A percentile compares a stretch with the other conserved stretches of the same genome.
phyloP scores from a whole-genome alignment of 1,140 invertebrate species.

The Panulirus ornatus region DNA sequence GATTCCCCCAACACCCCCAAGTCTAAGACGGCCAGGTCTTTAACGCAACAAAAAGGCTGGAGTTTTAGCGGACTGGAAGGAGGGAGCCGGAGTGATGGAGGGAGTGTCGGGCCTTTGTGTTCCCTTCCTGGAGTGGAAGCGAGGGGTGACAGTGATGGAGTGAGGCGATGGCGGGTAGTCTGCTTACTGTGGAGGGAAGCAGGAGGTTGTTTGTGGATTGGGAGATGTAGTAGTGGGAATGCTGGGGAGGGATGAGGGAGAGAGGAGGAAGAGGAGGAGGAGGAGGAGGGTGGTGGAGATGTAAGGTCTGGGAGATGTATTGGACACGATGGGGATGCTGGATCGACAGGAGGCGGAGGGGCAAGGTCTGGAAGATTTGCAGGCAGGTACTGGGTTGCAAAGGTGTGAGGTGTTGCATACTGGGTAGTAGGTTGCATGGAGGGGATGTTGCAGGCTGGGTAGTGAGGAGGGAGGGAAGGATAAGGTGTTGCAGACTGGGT shows the following conservation, averaged over 20 bases:
- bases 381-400: no score
- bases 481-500: no score
- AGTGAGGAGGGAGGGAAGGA: no score
- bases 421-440: no score
- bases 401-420: no score
- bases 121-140: constrained; percentile 25
- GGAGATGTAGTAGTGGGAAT: background rate
- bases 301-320: background rate
- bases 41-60: no score
- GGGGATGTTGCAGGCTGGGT: no score
- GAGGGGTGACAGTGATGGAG: constrained; percentile 42
- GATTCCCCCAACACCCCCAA: no score
- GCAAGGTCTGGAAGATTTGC: no score
- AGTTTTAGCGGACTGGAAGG: background rate
- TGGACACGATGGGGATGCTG: no score
- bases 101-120: constrained; percentile 25
- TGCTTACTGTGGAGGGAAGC: background rate
- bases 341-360: no score
- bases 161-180: constrained; percentile 9
- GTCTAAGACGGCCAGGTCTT: no score
- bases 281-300: background rate
- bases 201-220: constrained; percentile 16
- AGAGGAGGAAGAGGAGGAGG: background rate
- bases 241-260: background rate
- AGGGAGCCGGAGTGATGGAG: constrained; percentile 19